phyloP scores from a whole-genome alignment of 1,140 invertebrate genomes.

The Sipha flava region DNA sequence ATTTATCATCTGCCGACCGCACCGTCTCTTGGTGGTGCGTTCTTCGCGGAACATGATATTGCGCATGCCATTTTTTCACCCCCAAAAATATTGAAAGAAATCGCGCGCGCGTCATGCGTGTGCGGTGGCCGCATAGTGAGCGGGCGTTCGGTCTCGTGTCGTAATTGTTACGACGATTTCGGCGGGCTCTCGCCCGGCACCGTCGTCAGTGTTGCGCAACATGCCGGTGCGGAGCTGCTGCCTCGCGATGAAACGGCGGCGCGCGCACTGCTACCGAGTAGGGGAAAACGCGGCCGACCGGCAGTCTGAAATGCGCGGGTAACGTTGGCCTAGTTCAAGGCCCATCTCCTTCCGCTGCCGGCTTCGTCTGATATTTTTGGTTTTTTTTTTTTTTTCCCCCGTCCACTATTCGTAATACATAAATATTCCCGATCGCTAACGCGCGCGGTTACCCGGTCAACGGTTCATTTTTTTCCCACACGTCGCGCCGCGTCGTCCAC shows the following conservation, averaged over 20 bases:
- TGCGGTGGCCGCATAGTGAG: too few relatives aligned
- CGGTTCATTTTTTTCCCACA: neutral
- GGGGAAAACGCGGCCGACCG: neutral
- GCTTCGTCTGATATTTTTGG: too few relatives aligned
- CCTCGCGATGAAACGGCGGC: neutral
- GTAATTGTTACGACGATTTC: neutral
- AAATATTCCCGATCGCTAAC: neutral
- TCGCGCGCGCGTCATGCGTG: too few relatives aligned
- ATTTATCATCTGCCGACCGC: neutral
- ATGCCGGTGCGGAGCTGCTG: neutral
- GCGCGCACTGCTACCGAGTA: neutral
- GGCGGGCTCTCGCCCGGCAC: neutral
- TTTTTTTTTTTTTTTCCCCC: neutral
- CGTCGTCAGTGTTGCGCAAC: neutral
- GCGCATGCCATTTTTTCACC: too few relatives aligned
- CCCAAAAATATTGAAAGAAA: too few relatives aligned
- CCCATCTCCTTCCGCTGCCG: neutral
- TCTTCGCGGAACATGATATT: too few relatives aligned
- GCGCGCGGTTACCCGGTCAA: constrained; percentile 26
- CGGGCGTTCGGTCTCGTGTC: neutral
- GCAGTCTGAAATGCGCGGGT: constrained; percentile 11
- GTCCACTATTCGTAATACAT: neutral
- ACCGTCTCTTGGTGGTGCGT: neutral
- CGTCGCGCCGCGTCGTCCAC: too few relatives aligned
- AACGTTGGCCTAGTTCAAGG: constrained; percentile 31